These are phyloP conservation scores for Aleadryas rufinucha DNA, from an alignment of 2,113 vertebrate species.

Conservation along the genomic window DNA sequence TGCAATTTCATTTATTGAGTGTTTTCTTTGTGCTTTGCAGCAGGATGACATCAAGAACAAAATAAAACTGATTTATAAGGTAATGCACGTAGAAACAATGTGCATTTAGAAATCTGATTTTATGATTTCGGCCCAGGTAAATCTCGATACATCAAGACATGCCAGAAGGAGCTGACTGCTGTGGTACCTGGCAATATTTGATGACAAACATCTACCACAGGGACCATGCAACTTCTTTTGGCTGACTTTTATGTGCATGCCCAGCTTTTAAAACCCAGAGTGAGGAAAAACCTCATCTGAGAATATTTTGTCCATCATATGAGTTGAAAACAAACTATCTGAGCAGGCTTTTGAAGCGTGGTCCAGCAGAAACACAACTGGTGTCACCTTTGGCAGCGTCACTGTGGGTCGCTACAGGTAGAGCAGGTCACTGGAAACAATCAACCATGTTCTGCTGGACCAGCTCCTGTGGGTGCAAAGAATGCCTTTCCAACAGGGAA, in stretches of 20 bases:
- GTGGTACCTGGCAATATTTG: not conserved
- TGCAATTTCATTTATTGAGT: slow-evolving; percentile 16
- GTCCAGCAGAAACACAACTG: not conserved
- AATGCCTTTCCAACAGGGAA: not conserved
- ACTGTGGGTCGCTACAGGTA: not conserved
- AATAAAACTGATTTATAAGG: not conserved
- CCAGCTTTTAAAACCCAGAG: not conserved
- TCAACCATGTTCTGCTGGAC: not conserved
- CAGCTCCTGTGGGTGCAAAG: not conserved
- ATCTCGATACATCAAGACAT: not conserved
- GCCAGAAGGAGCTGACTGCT: not conserved
- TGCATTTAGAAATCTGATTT: not conserved
- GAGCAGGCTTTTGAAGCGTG: not conserved
- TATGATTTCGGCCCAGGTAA: not conserved
- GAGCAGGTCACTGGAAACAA: not conserved
- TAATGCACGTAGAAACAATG: not conserved
- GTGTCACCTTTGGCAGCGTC: not conserved
- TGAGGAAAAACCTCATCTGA: not conserved
- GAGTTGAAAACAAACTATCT: not conserved
- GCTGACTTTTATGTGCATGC: not conserved
- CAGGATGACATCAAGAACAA: not conserved
- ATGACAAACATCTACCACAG: not conserved
- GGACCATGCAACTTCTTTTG: not conserved
- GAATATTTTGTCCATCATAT: not conserved
- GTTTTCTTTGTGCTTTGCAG: slow-evolving; percentile 3